These are phyloP conservation scores for Punctoribates punctum DNA, from an alignment of 2,888 invertebrate species.

Conservation along the genomic window DNA sequence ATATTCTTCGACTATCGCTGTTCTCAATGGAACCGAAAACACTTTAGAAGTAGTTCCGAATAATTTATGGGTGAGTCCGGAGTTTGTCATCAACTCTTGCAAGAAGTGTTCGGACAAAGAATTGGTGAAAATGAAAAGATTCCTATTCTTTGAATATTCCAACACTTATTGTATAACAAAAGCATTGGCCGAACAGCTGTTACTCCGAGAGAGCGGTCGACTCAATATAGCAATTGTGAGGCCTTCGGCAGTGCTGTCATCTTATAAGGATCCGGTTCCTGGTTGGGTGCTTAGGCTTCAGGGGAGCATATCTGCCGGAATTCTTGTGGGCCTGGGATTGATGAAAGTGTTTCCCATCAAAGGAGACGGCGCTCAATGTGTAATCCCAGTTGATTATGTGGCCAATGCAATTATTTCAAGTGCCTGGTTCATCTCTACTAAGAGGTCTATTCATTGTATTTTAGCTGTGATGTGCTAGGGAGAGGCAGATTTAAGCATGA, in stretches of 20 bases:
- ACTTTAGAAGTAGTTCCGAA: background rate
- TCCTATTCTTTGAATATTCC: background rate
- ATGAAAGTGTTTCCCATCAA: background rate
- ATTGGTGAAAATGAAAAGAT: background rate
- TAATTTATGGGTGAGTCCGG: background rate
- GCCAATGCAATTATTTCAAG: background rate
- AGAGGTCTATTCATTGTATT: background rate
- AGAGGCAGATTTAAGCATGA: too few species aligned
- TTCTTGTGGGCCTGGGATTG: background rate
- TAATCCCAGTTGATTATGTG: constrained; percentile 3
- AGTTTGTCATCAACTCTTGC: background rate
- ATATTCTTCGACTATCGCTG: background rate
- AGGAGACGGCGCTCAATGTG: too few species aligned
- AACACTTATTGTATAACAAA: constrained; percentile 8
- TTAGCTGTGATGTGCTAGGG: too few species aligned
- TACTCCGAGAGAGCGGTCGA: background rate
- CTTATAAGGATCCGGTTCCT: background rate
- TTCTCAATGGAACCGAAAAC: background rate
- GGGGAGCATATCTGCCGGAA: background rate
- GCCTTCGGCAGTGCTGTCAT: background rate
- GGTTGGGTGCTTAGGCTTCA: background rate
- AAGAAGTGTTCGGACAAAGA: background rate
- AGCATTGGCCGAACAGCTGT: constrained; percentile 11
- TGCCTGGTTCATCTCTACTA: background rate
- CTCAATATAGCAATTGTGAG: background rate